phyloP scores from a whole-genome alignment of 2,797 vertebrate species.

The Sardinella longiceps region DNA sequence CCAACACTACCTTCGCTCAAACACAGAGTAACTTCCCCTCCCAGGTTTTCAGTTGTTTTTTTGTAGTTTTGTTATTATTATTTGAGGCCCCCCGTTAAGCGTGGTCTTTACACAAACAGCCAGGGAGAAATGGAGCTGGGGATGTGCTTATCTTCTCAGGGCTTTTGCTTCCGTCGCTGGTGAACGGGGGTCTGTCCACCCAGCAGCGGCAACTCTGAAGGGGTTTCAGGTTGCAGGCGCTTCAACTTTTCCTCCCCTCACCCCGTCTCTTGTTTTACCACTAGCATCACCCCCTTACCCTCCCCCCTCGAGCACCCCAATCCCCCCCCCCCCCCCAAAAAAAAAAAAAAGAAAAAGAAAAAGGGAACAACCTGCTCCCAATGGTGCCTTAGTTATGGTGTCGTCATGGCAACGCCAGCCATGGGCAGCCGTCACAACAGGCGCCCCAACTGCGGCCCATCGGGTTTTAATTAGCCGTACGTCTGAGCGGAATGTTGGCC shows the following conservation, averaged over 20 bases:
- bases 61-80: not conserved
- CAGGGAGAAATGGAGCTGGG: not conserved
- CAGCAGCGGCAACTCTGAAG: not conserved
- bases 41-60: not conserved
- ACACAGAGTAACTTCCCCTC: not conserved
- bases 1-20: conserved; percentile 6
- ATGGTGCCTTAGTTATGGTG: conserved; percentile 61
- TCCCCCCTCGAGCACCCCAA: not conserved
- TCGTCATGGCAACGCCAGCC: conserved; percentile 59
- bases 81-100: conserved; percentile 10
- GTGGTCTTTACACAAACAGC: not conserved
- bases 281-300: not conserved
- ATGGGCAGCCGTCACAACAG: conserved; percentile 73
- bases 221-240: conserved; percentile 11
- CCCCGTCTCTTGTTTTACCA: conserved; percentile 13
- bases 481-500: conserved; percentile 76
- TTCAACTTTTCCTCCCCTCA: conserved; percentile 16
- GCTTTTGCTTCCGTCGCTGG: conserved; percentile 7
- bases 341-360: too few species aligned
- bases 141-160: conserved; percentile 10
- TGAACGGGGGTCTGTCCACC: not conserved
- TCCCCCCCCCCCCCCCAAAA: conserved; percentile 31
- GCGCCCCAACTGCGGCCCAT: conserved; percentile 69
- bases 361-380: conserved; percentile 52
- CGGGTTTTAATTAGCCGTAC: conserved; percentile 76